phyloP scores from a whole-genome alignment of 2,888 invertebrate genomes.

The Catocala fraxini region DNA sequence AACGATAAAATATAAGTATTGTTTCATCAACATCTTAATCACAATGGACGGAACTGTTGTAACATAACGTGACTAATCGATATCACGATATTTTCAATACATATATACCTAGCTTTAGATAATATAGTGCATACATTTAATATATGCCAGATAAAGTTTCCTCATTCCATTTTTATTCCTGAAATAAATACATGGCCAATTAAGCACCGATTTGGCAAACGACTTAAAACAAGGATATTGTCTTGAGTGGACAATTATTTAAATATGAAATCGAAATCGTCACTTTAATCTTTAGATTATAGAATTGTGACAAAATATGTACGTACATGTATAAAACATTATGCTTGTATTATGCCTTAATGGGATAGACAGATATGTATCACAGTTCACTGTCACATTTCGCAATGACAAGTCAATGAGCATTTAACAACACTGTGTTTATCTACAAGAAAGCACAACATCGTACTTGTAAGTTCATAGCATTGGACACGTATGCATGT shows the following conservation, averaged over 20 bases:
- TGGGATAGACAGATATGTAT: too few species aligned
- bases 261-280: too few species aligned
- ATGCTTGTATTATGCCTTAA: too few species aligned
- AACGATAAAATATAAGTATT: background rate
- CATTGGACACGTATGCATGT: constrained; percentile 11
- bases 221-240: too few species aligned
- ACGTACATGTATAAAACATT: too few species aligned
- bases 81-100: constrained; percentile 32
- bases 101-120: constrained; percentile 6
- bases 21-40: constrained; percentile 5
- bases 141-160: constrained; percentile 19
- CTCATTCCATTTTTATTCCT: constrained; percentile 20
- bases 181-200: background rate
- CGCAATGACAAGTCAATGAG: too few species aligned
- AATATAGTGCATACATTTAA: constrained; percentile 25
- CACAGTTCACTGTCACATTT: too few species aligned
- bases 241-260: too few species aligned
- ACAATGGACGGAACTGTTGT: constrained; percentile 32
- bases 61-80: constrained; percentile 39
- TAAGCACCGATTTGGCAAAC: background rate
- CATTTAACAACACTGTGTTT: too few species aligned
- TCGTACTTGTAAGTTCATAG: background rate
- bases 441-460: background rate
- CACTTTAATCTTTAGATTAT: too few species aligned
- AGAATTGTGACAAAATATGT: too few species aligned